These are phyloP conservation scores for Drosophila subsilvestris DNA, from an alignment of 2,888 invertebrate genomes.

Conservation along the genomic window DNA sequence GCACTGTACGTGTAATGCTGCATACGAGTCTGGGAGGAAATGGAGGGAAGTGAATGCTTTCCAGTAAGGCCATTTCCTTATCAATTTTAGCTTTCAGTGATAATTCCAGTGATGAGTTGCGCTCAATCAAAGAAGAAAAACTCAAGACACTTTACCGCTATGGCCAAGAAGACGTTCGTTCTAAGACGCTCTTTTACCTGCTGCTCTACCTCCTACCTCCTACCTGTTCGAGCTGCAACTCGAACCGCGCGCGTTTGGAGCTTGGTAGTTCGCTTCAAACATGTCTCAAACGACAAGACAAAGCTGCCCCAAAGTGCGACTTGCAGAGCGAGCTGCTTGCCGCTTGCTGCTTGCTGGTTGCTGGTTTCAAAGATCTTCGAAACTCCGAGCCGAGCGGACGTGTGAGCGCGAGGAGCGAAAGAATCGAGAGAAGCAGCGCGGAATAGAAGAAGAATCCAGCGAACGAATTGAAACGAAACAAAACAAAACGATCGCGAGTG, in stretches of 20 bases:
- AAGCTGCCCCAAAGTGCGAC: slow-evolving; percentile 63
- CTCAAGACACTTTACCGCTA: not conserved
- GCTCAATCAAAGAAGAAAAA: not conserved
- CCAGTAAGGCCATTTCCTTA: not conserved
- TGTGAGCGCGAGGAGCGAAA: slow-evolving; percentile 60
- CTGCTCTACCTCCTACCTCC: not conserved
- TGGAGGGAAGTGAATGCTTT: not conserved
- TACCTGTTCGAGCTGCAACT: slow-evolving; percentile 15
- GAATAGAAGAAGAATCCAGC: slow-evolving; percentile 18
- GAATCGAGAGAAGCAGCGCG: slow-evolving; percentile 29
- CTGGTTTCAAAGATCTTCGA: slow-evolving; percentile 71
- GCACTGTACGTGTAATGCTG: not conserved
- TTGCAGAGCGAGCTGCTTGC: slow-evolving; percentile 62
- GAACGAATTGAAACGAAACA: slow-evolving; percentile 12
- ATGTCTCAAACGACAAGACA: slow-evolving; percentile 67
- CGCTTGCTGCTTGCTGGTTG: not conserved
- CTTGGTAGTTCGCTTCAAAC: slow-evolving; percentile 67
- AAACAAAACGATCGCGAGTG: slow-evolving; percentile 43
- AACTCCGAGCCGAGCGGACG: slow-evolving; percentile 70
- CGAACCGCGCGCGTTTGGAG: slow-evolving; percentile 43
- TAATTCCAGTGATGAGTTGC: not conserved
- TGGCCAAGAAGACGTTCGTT: not conserved
- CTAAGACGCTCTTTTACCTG: not conserved
- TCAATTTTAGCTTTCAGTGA: not conserved
- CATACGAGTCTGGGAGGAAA: too few species aligned